Percentiles rank a stretch among this genome's conserved stretches.
Evolutionary conservation across 2,888 invertebrate species (phyloP).

Genomic region (Andrena hattorfiana): DNA sequence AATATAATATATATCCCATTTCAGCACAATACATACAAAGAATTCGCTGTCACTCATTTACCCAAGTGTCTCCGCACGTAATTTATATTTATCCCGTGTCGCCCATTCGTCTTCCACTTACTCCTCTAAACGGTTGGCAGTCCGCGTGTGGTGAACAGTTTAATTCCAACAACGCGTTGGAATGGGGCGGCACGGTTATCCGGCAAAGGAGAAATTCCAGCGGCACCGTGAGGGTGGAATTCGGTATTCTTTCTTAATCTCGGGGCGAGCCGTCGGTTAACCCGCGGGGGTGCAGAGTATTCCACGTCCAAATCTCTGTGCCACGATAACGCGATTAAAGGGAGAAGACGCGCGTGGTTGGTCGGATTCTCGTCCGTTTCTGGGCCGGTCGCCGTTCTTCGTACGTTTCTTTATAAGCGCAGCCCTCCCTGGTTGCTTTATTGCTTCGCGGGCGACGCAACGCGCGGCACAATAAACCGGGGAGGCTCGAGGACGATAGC

Average conservation of each 20-base stretch:
- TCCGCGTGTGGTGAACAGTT: neutral
- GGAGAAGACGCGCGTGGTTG: slow-evolving; percentile 19
- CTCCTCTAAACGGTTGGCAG: neutral
- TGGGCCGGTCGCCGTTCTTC: neutral
- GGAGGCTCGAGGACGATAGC: slow-evolving; percentile 38
- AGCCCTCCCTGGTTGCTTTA: slow-evolving; percentile 22
- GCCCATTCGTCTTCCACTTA: neutral
- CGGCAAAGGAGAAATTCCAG: neutral
- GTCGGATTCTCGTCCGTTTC: slow-evolving; percentile 27
- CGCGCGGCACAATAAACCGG: slow-evolving; percentile 42
- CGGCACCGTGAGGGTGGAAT: slow-evolving; percentile 5
- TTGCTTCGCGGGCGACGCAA: slow-evolving; percentile 25
- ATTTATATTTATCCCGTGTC: too few relatives aligned
- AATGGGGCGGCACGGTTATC: neutral
- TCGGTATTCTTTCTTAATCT: slow-evolving; percentile 42
- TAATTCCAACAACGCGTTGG: neutral
- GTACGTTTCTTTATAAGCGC: slow-evolving; percentile 40
- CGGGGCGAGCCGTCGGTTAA: slow-evolving; percentile 5
- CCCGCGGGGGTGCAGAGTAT: neutral
- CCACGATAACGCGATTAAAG: slow-evolving; percentile 37
- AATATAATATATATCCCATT: too few relatives aligned
- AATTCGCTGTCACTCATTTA: too few relatives aligned
- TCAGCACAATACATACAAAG: too few relatives aligned
- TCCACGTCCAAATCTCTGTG: neutral
- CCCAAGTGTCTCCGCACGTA: too few relatives aligned